Base-by-base conservation (phyloP, 2,113 vertebrate species). In the Marmota monax region DNA sequence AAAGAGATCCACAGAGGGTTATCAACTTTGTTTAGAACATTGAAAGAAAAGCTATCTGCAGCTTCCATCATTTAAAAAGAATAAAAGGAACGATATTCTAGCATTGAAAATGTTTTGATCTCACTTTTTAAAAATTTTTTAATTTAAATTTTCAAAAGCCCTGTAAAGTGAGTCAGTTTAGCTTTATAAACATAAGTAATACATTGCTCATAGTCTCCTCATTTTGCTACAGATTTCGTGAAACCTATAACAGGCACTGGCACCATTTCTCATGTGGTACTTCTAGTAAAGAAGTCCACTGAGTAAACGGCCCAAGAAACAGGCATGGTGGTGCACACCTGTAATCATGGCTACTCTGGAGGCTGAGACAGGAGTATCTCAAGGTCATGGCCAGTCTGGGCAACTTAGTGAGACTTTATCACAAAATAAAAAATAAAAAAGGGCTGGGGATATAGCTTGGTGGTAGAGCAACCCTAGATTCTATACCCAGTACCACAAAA, bases 171-270 rank as follows among this genome's bases (percentile, higher is more conserved):
- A 73, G 10, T 56, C 63, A 10, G 29, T 8, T 80, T 48, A 58
- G 22, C 37, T 39, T 84, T 63, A n/a, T 17, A 51, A 78, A 72
- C 20, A 11, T 13, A 88, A 84, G 29, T 27, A 32, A 4, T 3
- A 20, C 27, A 11, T 13, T 70, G 7, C n/a, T 53, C 0, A 0
- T 3, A 1, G 20, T 82, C 51, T 45, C 45, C 45, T 37, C 20
- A 18, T 13, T 88, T 93, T 78, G 22, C 69, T 72, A 25, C 48
- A 65, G 42, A n/a, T 20, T 23, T 13, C 2, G 32, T n/a, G 23
- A 90, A 72, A 48, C n/a, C 10, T 48, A 12, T 12, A 86, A 76
- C 45, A 17, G 42, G 45, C 5, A 18, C 37, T 25, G 76, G 1
- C 45, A 42, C 22, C n/a, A 37, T 45, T 53, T 76, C 53, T 63